Evolutionary conservation across 1,140 invertebrate species (phyloP), one percentile per base, ranked within the genome.

Genomic region (Drosophila repletoides): DNA sequence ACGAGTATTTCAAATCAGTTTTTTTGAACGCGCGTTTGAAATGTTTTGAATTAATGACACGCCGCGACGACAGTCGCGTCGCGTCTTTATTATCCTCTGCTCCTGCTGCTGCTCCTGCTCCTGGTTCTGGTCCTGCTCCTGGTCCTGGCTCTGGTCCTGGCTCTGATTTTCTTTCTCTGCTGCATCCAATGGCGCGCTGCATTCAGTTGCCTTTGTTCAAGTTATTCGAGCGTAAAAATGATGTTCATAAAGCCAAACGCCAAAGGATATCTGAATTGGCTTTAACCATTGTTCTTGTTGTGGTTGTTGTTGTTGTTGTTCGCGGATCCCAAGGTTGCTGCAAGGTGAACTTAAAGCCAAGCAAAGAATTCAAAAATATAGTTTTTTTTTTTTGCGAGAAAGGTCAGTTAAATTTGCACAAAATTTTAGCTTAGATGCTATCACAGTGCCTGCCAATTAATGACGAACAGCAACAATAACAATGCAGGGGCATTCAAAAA

Each of bases 11-110:
- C 70, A 84, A 83, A 83, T 83, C 77, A 84, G 79, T 83, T 83
- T 69, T 24, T n/a, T n/a, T n/a, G n/a, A n/a, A n/a, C n/a, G n/a
- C 10, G 12, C 43, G 26, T 46, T 36, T 29, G n/a, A 80, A 86
- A 86, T 86, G 75, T 72, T 84, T 80, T 86, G 63, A 84, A 84
- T 84, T 84, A 86, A 86, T 86, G 80, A 72, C 38, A 65, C 61
- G 52, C 43, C 15, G 49, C 19, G 46, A n/a, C 67, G 52, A 55
- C 56, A 60, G 80, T 75, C 72, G 80, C 80, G 80, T 75, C 72
- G 80, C 80, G 70, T 80, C 80, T 84, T 84, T 83, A 84, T 84
- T 58, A 49, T 70, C 12, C 64, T 38, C 10, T 17, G 19, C 14
- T 26, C 5, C n/a, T 6, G 4, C 7, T 6, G n/a, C 12, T 38